A percentile compares a stretch with the other conserved stretches of the same genome.
Conservation (phyloP, 2,797 vertebrate genomes). For the Mus spretus region DNA sequence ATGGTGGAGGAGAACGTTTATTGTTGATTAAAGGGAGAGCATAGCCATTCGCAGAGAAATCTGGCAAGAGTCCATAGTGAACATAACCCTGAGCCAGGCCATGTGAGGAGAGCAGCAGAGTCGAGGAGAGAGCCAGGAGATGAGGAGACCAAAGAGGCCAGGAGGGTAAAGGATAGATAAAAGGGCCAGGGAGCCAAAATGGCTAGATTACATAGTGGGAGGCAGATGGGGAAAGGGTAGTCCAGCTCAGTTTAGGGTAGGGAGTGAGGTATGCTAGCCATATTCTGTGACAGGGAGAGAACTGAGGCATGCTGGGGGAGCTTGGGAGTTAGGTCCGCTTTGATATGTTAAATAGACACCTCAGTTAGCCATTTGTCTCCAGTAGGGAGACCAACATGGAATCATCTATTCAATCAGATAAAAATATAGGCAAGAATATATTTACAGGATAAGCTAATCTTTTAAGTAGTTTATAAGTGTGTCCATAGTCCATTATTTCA, state of each 20-base stretch:
- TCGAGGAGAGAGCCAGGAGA: no score
- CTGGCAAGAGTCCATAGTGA: background rate
- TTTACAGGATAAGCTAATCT: background rate
- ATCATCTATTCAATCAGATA: constrained; percentile 12
- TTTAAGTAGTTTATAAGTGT: constrained; percentile 27
- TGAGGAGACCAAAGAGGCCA: background rate
- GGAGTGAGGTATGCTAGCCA: background rate
- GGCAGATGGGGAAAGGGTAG: background rate
- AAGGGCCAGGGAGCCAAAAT: background rate
- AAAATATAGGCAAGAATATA: background rate
- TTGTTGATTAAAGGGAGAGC: background rate
- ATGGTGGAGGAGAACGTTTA: background rate
- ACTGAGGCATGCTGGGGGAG: background rate
- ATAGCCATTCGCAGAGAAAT: background rate
- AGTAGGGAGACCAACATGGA: background rate
- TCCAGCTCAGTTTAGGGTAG: background rate
- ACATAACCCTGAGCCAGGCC: background rate
- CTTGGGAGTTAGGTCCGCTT: background rate
- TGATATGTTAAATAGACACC: background rate
- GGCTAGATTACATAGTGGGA: background rate
- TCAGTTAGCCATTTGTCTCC: no score
- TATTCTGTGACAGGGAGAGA: background rate
- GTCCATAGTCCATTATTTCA: background rate
- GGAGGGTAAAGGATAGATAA: background rate
- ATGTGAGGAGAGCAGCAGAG: background rate